phyloP scores from a whole-genome alignment of 2,113 vertebrate genomes.

The Alosa alosa region DNA sequence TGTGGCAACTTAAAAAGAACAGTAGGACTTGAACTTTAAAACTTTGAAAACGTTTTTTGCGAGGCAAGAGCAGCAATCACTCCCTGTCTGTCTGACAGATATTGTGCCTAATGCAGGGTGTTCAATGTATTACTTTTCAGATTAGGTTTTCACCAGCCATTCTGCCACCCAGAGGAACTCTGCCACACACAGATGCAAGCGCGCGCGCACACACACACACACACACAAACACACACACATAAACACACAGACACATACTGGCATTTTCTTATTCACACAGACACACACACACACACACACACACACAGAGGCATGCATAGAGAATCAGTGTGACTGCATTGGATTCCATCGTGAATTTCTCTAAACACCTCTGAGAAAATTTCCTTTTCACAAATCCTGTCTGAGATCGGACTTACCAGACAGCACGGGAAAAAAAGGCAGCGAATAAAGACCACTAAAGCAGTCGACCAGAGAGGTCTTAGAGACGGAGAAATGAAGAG shows the following conservation, averaged over 20 bases:
- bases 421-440: background rate
- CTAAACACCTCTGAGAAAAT: background rate
- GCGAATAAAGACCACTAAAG: background rate
- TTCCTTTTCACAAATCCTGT: slow-evolving; percentile 7
- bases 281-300: background rate
- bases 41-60: background rate
- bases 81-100: background rate
- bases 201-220: background rate
- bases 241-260: background rate
- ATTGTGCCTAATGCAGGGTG: slow-evolving; percentile 1
- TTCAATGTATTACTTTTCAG: slow-evolving; percentile 12
- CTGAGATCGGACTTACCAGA: background rate
- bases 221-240: background rate
- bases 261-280: background rate
- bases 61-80: background rate
- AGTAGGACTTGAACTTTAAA: background rate
- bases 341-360: background rate
- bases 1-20: background rate
- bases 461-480: background rate
- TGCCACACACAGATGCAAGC: background rate
- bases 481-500: background rate
- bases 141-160: slow-evolving; percentile 5
- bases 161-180: background rate
- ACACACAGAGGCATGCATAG: slow-evolving; percentile 1
- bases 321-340: background rate